Evolutionary conservation across 2,113 vertebrate genomes (phyloP).

Genomic region (Coreoperca whiteheadi): DNA sequence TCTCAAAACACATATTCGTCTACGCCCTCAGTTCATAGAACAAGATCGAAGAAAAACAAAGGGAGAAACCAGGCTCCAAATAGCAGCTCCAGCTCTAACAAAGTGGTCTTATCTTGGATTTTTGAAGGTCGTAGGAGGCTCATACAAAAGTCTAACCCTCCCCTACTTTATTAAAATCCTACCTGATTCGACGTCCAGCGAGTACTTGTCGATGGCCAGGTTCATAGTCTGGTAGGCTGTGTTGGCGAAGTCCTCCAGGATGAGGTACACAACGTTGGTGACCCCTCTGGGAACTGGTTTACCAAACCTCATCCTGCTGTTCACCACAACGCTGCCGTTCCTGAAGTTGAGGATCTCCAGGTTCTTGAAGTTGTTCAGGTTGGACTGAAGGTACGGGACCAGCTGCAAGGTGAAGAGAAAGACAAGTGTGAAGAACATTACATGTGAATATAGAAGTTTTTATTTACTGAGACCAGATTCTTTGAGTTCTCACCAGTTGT

Average conservation of each 20-base stretch:
- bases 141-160: neutral
- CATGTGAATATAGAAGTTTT: neutral
- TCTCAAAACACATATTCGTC: no score
- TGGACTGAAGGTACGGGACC: slow-evolving; percentile 95
- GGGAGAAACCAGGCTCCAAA: no score
- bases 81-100: no score
- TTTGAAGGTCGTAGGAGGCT: no score
- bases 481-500: slow-evolving; percentile 88
- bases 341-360: slow-evolving; percentile 97
- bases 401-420: slow-evolving; percentile 80
- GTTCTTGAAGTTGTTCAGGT: slow-evolving; percentile 93
- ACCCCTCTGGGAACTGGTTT: slow-evolving; percentile 89
- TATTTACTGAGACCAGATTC: neutral
- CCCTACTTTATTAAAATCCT: neutral
- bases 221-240: slow-evolving; percentile 96
- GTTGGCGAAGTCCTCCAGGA: slow-evolving; percentile 95
- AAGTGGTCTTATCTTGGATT: no score
- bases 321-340: slow-evolving; percentile 97
- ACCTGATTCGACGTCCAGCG: slow-evolving; percentile 96
- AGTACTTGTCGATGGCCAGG: slow-evolving; percentile 94
- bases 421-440: neutral
- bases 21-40: no score
- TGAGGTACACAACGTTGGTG: slow-evolving; percentile 90
- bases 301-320: slow-evolving; percentile 94
- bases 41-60: no score